A percentile compares a stretch with the other conserved stretches of the same genome.
phyloP scores from a whole-genome alignment of 2,797 vertebrate genomes.

The Petrocephalus schoutedeni region DNA sequence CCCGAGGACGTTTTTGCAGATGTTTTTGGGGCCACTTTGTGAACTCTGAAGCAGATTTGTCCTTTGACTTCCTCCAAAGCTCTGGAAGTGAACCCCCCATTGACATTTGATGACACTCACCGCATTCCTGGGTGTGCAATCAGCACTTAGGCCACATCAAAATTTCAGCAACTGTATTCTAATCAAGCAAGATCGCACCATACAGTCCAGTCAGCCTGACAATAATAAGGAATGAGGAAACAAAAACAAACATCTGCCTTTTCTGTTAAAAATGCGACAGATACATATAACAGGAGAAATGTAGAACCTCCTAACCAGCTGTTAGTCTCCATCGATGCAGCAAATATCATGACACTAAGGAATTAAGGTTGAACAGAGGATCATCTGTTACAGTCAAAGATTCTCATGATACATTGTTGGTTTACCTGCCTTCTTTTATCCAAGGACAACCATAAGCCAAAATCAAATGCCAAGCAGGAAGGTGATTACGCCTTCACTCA shows the following conservation, averaged over 20 bases:
- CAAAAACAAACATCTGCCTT: neutral
- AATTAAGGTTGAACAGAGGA: neutral
- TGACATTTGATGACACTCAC: neutral
- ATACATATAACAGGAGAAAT: neutral
- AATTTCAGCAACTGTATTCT: constrained; percentile 33
- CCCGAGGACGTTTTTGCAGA: constrained; percentile 41
- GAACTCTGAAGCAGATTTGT: constrained; percentile 3
- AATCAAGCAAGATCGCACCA: constrained; percentile 35
- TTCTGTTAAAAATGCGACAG: neutral
- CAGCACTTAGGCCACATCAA: constrained; percentile 27
- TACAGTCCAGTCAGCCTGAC: constrained; percentile 30
- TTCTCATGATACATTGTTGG: neutral
- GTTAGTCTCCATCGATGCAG: neutral
- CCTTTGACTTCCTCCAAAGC: neutral
- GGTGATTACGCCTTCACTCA: neutral
- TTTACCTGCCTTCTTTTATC: neutral
- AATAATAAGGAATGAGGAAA: constrained; percentile 32
- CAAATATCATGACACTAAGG: neutral
- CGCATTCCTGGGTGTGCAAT: constrained; percentile 29
- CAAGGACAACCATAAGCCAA: neutral
- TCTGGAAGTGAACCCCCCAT: neutral
- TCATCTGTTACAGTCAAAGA: neutral
- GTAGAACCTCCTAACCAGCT: neutral
- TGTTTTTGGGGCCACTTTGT: constrained; percentile 19
- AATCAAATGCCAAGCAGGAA: neutral